Percentiles rank a stretch among this genome's conserved stretches.
These are phyloP conservation scores for Nymphalis io DNA, from an alignment of 1,140 invertebrate genomes.

Conservation along the genomic window DNA sequence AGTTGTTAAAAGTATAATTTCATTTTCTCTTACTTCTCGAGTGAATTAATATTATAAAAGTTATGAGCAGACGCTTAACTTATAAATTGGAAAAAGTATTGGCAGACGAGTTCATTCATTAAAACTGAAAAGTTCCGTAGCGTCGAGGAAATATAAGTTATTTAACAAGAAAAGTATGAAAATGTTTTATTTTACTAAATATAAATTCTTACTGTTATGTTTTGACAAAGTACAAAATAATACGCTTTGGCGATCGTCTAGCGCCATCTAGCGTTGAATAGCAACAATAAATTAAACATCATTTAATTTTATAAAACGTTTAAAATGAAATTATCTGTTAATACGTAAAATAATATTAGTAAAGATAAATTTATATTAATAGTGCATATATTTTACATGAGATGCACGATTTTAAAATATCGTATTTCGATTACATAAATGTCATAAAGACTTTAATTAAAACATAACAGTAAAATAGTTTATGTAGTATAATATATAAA, in stretches of 20 bases:
- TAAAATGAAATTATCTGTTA: background rate
- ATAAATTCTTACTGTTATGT: conserved; percentile 32
- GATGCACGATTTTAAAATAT: no score
- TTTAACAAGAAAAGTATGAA: conserved; percentile 56
- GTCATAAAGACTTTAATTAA: no score
- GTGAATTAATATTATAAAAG: conserved; percentile 34
- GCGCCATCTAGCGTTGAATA: conserved; percentile 68
- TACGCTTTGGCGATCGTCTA: conserved; percentile 17
- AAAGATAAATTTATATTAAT: no score
- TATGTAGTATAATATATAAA: no score
- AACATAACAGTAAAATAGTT: no score
- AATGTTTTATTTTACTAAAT: conserved; percentile 38
- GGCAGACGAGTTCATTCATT: conserved; percentile 63
- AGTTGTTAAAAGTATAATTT: conserved; percentile 15
- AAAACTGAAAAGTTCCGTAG: conserved; percentile 58
- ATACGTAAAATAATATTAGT: background rate
- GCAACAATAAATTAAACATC: conserved; percentile 32
- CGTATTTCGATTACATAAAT: no score
- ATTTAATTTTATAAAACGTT: background rate
- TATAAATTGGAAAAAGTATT: conserved; percentile 67
- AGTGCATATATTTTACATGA: no score
- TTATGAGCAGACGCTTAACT: conserved; percentile 42
- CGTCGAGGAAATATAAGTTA: conserved; percentile 51
- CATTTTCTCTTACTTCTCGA: conserved; percentile 11
- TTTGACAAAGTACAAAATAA: conserved; percentile 18